Percentiles rank a stretch among this genome's conserved stretches.
phyloP scores from a whole-genome alignment of 2,797 vertebrate species.

The Tenualosa thibaudeaui region DNA sequence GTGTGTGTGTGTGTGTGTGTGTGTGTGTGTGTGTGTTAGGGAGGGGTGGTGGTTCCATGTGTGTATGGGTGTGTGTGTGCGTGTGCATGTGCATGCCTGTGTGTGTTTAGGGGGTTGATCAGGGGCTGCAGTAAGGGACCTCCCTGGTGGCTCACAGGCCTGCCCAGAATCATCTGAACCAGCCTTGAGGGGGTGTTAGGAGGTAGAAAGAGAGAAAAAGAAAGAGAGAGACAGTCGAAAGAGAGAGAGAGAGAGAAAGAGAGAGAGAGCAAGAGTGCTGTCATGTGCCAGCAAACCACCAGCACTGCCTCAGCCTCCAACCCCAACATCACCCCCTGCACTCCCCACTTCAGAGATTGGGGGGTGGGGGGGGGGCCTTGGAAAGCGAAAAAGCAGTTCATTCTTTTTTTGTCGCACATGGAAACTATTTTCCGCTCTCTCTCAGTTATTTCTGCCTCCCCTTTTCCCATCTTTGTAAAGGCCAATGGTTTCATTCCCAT shows the following conservation, averaged over 20 bases:
- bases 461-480: not conserved
- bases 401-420: not conserved
- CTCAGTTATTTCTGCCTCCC: not conserved
- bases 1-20: not conserved
- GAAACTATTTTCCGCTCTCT: not conserved
- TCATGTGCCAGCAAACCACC: not conserved
- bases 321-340: slow-evolving; percentile 9
- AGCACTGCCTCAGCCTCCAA: not conserved
- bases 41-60: not conserved
- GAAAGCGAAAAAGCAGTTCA: not conserved
- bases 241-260: too few relatives aligned
- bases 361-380: not conserved
- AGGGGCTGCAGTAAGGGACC: not conserved
- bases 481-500: not conserved
- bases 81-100: not conserved
- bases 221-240: too few relatives aligned
- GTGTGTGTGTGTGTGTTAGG: not conserved
- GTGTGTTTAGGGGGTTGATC: not conserved
- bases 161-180: not conserved
- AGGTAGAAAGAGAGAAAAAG: too few relatives aligned
- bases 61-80: not conserved
- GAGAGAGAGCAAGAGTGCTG: not conserved
- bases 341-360: not conserved
- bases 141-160: not conserved
- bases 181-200: not conserved